Evolutionary conservation across 2,888 invertebrate genomes (phyloP).

Genomic region (Icerya purchasi): DNA sequence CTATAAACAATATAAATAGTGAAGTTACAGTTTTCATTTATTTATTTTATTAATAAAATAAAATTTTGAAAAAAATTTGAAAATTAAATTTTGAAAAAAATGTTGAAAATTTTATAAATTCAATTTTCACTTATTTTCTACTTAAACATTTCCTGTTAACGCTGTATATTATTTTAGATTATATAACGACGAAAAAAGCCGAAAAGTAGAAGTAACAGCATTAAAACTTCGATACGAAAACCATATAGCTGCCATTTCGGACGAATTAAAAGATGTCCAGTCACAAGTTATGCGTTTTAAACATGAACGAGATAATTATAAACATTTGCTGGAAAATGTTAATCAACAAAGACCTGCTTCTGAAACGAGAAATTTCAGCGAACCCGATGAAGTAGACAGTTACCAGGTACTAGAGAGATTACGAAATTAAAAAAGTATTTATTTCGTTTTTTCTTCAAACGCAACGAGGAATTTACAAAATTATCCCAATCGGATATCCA

Average conservation of each 20-base stretch:
- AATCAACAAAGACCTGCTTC: background rate
- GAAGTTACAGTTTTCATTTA: too few species aligned
- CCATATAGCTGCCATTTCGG: constrained; percentile 55
- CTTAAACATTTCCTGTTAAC: too few species aligned
- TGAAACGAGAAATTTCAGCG: constrained; percentile 3
- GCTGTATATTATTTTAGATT: too few species aligned
- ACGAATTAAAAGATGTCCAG: constrained; percentile 63
- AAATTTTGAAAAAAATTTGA: too few species aligned
- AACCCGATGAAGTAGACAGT: background rate
- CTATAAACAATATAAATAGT: too few species aligned
- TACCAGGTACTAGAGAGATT: constrained; percentile 4
- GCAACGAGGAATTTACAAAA: background rate
- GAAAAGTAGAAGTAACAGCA: constrained; percentile 42
- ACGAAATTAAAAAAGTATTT: background rate
- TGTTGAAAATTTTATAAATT: too few species aligned
- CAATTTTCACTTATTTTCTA: too few species aligned
- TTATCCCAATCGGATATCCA: too few species aligned
- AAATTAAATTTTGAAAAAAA: too few species aligned
- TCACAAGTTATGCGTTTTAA: constrained; percentile 54
- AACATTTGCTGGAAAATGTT: constrained; percentile 52
- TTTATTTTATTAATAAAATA: too few species aligned
- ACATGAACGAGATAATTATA: constrained; percentile 68
- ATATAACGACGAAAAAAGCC: constrained; percentile 21
- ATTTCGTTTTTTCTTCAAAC: background rate
- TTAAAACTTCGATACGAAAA: constrained; percentile 67